A percentile compares a stretch with the other conserved stretches of the same genome.
Conservation (phyloP, 1,140 invertebrate species). For the Zaprionus vittiger region DNA sequence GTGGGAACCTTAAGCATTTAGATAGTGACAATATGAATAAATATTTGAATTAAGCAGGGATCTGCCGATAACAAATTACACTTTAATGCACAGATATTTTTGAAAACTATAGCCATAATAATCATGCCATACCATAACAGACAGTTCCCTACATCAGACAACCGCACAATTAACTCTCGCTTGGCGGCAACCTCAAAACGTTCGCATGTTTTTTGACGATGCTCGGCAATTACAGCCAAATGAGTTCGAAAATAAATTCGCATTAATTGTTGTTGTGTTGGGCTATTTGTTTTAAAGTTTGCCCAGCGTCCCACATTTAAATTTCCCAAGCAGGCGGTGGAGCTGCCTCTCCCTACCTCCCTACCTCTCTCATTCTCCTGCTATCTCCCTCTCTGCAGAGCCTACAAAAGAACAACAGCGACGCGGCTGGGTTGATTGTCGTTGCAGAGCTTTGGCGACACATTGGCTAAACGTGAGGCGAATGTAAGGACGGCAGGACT, state of each 20-base stretch:
- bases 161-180: constrained; percentile 6
- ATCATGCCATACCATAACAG: neutral
- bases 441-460: constrained; percentile 57
- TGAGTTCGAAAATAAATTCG: constrained; percentile 80
- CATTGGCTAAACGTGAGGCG: constrained; percentile 79
- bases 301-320: constrained; percentile 57
- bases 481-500: constrained; percentile 35
- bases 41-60: too few relatives aligned
- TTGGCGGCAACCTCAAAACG: constrained; percentile 24
- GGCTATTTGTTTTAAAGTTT: constrained; percentile 65
- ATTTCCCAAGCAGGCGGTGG: constrained; percentile 60
- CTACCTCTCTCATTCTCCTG: neutral
- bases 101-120: neutral
- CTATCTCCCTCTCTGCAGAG: constrained; percentile 11
- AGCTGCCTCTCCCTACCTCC: neutral
- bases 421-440: constrained; percentile 76
- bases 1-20: too few relatives aligned
- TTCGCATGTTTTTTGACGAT: constrained; percentile 54
- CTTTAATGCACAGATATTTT: too few relatives aligned
- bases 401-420: constrained; percentile 27
- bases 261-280: constrained; percentile 75
- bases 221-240: constrained; percentile 75
- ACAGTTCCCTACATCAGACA: neutral
- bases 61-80: too few relatives aligned
- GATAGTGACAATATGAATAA: too few relatives aligned